Conservation (phyloP, 2,113 vertebrate species). For the Campylomormyrus tamandua region DNA sequence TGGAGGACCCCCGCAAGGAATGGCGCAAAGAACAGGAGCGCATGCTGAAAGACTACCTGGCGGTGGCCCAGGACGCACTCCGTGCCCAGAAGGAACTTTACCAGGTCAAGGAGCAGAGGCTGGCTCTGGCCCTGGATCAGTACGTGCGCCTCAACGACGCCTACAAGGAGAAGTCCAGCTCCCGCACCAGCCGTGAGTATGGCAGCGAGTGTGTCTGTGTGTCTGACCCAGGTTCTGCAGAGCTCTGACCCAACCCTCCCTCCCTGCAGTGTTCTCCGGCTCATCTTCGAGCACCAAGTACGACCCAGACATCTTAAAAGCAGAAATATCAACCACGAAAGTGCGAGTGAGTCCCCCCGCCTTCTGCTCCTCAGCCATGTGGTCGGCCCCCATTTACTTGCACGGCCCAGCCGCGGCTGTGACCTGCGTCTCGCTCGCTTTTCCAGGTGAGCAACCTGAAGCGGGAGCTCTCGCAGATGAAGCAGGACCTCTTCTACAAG, state of each 20-base stretch:
- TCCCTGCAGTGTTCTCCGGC: conserved; percentile 68
- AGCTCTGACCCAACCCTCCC: background rate
- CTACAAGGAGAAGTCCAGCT: conserved; percentile 76
- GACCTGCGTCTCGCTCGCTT: conserved; percentile 10
- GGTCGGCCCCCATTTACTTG: background rate
- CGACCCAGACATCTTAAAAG: conserved; percentile 78
- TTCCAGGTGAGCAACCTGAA: conserved; percentile 75
- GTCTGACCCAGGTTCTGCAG: background rate
- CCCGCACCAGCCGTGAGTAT: conserved; percentile 72
- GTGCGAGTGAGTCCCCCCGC: conserved; percentile 61
- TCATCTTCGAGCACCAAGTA: conserved; percentile 81
- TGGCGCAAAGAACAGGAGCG: conserved; percentile 76
- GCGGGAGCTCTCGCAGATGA: conserved; percentile 75
- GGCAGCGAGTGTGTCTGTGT: background rate
- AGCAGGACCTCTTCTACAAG: conserved; percentile 75
- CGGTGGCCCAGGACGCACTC: conserved; percentile 70
- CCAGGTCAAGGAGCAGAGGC: conserved; percentile 74
- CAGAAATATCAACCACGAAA: conserved; percentile 77
- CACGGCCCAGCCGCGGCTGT: background rate
- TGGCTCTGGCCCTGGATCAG: conserved; percentile 72
- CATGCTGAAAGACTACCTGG: conserved; percentile 79
- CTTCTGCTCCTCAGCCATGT: background rate
- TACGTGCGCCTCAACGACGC: conserved; percentile 67
- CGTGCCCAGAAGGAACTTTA: conserved; percentile 72
- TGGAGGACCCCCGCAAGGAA: conserved; percentile 75